phyloP scores from a whole-genome alignment of 2,113 vertebrate species.

The Theristicus caerulescens region DNA sequence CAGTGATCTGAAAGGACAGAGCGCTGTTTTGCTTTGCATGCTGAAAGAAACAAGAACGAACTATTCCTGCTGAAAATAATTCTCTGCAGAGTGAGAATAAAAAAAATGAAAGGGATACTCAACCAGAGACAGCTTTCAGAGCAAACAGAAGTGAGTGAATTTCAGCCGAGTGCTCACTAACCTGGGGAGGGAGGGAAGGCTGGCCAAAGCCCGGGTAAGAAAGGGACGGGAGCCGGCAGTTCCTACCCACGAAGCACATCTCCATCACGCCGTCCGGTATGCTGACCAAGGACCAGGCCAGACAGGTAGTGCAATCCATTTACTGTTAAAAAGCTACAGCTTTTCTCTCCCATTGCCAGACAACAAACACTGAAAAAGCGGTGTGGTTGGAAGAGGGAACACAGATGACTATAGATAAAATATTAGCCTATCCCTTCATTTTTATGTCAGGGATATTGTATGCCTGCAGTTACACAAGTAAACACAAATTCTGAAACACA shows the following conservation, averaged over 20 bases:
- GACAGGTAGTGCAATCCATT: not conserved
- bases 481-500: not conserved
- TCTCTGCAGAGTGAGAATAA: not conserved
- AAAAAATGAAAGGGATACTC: not conserved
- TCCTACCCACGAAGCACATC: not conserved
- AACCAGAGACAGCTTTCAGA: not conserved
- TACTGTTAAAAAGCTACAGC: not conserved
- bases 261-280: not conserved
- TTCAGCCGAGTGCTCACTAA: not conserved
- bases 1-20: not conserved
- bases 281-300: not conserved
- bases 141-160: not conserved
- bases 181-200: not conserved
- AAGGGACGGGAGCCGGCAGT: not conserved
- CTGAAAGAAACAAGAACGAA: not conserved
- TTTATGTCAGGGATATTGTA: not conserved
- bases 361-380: accelerated
- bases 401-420: not conserved
- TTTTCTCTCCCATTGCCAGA: not conserved
- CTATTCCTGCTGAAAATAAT: not conserved
- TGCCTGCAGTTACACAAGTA: not conserved
- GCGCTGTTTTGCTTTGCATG: not conserved
- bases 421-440: not conserved
- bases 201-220: not conserved
- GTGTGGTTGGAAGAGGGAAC: not conserved